Conservation (phyloP, 2,888 invertebrate genomes). For the Callyntrura guangdongensis region DNA sequence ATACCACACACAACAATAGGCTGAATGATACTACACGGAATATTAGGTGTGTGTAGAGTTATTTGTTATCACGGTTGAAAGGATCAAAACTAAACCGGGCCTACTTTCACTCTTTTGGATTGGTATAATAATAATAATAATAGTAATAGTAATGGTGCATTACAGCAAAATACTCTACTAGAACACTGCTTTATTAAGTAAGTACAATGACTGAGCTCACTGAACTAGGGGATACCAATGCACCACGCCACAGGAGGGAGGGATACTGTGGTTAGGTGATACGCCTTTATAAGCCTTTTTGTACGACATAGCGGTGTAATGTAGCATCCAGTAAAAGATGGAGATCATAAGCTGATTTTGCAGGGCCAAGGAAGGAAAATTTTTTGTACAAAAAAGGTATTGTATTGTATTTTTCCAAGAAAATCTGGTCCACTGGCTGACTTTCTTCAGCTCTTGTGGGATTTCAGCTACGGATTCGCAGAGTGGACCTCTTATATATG, state of each 20-base stretch:
- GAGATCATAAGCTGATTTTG: slow-evolving; percentile 62
- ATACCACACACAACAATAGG: too few relatives aligned
- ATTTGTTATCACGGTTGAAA: neutral
- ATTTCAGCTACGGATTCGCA: slow-evolving; percentile 28
- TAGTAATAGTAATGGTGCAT: neutral
- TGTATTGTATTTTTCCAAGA: slow-evolving; percentile 42
- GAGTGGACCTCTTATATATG: slow-evolving; percentile 14
- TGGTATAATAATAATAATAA: neutral
- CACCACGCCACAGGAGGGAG: neutral
- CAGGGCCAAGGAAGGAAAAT: slow-evolving; percentile 1
- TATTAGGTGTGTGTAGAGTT: neutral
- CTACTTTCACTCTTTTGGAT: slow-evolving; percentile 19
- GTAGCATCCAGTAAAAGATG: slow-evolving; percentile 62
- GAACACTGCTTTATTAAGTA: neutral
- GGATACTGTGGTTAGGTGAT: slow-evolving; percentile 25
- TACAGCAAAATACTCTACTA: neutral
- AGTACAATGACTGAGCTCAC: neutral
- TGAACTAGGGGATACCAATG: too few relatives aligned
- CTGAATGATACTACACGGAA: neutral
- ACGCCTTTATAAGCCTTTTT: neutral
- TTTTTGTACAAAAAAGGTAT: neutral
- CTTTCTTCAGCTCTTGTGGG: slow-evolving; percentile 49
- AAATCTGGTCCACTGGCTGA: slow-evolving; percentile 67
- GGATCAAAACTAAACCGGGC: slow-evolving; percentile 14
- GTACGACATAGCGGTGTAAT: slow-evolving; percentile 12